These are phyloP conservation scores for Acanthiza pusilla DNA, from an alignment of 2,797 vertebrate genomes.

Conservation along the genomic window DNA sequence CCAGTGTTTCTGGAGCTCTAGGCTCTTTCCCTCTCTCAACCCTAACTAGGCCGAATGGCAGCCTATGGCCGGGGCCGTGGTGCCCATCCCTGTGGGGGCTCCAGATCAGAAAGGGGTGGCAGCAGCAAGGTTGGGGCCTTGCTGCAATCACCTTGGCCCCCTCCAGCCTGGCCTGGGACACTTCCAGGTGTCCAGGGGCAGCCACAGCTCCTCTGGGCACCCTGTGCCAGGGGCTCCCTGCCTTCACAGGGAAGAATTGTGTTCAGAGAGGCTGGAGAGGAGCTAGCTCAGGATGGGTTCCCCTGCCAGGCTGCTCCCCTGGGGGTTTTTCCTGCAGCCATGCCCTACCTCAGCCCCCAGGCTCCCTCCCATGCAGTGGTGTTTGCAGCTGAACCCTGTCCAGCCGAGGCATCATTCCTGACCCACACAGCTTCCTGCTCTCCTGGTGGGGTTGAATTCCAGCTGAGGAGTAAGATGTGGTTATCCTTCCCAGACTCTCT, in stretches of 20 bases:
- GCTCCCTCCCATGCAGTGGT: not conserved
- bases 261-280: not conserved
- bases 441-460: not conserved
- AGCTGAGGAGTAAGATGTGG: not conserved
- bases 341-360: rapidly evolving
- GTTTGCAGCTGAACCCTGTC: not conserved
- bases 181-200: not conserved
- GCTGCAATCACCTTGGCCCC: no score
- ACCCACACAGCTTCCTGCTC: not conserved
- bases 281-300: rapidly evolving
- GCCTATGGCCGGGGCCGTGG: no score
- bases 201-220: not conserved
- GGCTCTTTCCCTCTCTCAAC: no score
- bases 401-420: rapidly evolving
- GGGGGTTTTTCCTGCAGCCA: not conserved
- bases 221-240: not conserved
- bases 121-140: no score
- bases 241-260: not conserved
- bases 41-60: no score
- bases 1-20: no score
- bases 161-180: not conserved
- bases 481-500: slow-evolving; percentile 19
- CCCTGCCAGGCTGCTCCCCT: not conserved
- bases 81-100: no score
- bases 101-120: no score